phyloP scores from a whole-genome alignment of 2,797 vertebrate species.

The Tenualosa ilisha region DNA sequence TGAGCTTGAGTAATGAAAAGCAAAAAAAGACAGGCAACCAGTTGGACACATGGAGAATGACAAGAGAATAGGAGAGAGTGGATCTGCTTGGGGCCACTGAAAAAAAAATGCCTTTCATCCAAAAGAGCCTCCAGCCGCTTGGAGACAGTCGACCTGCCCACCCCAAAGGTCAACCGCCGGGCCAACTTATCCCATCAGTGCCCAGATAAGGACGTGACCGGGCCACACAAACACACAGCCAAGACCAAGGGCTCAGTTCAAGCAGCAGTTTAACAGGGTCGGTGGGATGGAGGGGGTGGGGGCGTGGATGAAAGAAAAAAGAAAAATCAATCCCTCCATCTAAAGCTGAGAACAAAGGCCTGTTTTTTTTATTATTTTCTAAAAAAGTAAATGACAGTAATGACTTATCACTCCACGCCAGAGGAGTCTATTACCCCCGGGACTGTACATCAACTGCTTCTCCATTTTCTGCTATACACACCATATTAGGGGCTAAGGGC shows the following conservation, averaged over 20 bases:
- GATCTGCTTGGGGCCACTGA: neutral
- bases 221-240: slow-evolving; percentile 2
- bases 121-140: neutral
- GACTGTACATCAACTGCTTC: slow-evolving; percentile 58
- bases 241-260: slow-evolving; percentile 15
- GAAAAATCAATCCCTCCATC: slow-evolving; percentile 45
- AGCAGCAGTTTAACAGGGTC: slow-evolving; percentile 8
- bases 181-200: slow-evolving; percentile 17
- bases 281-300: neutral
- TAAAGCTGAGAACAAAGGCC: slow-evolving; percentile 53
- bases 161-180: slow-evolving; percentile 18
- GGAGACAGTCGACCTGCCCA: neutral
- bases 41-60: slow-evolving; percentile 14
- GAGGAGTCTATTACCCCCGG: slow-evolving; percentile 65
- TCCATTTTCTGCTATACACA: slow-evolving; percentile 58
- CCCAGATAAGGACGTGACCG: slow-evolving; percentile 16
- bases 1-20: neutral
- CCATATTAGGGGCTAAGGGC: slow-evolving; percentile 44
- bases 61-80: slow-evolving; percentile 18
- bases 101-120: neutral
- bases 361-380: slow-evolving; percentile 43
- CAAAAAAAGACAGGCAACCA: neutral
- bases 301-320: slow-evolving; percentile 36
- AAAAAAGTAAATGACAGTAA: slow-evolving; percentile 55
- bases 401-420: slow-evolving; percentile 63